Percentiles rank a stretch among this genome's conserved stretches.
These are phyloP conservation scores for Bradypus variegatus DNA, from an alignment of 2,797 vertebrate genomes.

Conservation along the genomic window DNA sequence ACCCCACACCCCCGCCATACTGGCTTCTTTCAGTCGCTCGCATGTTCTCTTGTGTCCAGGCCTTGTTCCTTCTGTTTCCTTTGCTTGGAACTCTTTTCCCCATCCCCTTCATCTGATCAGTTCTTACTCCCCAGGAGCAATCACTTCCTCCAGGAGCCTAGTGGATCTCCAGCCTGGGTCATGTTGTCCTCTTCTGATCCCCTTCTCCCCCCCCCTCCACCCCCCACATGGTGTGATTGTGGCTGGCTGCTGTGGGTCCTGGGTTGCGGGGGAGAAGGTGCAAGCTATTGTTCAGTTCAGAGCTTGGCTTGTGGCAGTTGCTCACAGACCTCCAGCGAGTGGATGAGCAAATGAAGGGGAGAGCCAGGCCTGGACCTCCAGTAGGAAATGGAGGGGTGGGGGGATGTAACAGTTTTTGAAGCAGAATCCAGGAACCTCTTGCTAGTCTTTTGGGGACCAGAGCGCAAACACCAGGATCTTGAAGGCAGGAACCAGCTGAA, in stretches of 20 bases:
- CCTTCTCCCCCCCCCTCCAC: too few relatives aligned
- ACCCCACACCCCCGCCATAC: fast-evolving
- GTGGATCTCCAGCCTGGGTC: background rate
- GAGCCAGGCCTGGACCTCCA: background rate
- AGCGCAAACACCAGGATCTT: background rate
- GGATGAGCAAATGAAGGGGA: background rate
- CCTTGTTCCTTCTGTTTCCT: background rate
- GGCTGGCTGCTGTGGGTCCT: background rate
- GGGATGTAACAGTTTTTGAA: background rate
- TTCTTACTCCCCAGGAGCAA: background rate
- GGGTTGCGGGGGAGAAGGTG: background rate
- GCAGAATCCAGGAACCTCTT: background rate
- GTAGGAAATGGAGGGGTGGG: background rate
- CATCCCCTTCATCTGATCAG: background rate
- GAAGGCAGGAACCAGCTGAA: background rate
- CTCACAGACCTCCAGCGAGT: background rate
- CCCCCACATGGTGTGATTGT: fast-evolving
- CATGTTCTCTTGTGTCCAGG: background rate
- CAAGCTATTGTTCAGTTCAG: background rate
- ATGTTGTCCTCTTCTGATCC: background rate
- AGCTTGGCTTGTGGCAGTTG: background rate
- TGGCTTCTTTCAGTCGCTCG: background rate
- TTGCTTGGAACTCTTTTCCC: background rate
- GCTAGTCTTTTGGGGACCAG: slow-evolving; percentile 1
- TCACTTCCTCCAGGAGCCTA: background rate